Conservation (phyloP, 2,888 invertebrate genomes). For the Clistopyga incitator region DNA sequence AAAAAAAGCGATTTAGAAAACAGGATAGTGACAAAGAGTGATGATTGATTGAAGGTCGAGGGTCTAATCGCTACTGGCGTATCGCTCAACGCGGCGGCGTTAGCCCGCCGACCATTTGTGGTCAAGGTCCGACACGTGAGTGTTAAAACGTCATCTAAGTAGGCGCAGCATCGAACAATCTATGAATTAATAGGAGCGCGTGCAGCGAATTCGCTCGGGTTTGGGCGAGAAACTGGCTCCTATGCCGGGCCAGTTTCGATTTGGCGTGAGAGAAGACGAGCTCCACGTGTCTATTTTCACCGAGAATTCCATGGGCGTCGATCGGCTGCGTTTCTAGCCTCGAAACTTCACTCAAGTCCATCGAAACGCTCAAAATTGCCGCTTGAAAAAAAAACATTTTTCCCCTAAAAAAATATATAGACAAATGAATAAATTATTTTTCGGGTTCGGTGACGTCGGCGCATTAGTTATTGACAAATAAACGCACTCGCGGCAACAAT, state of each 20-base stretch:
- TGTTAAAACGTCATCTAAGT: slow-evolving; percentile 24
- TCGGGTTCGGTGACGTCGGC: no score
- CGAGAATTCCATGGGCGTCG: slow-evolving; percentile 50
- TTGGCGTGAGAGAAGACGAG: background rate
- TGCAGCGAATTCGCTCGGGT: background rate
- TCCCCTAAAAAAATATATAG: background rate
- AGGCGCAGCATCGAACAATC: background rate
- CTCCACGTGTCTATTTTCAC: slow-evolving; percentile 43
- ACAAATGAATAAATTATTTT: no score
- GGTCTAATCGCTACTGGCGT: slow-evolving; percentile 52
- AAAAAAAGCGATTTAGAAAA: slow-evolving; percentile 16
- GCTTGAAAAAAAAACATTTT: background rate
- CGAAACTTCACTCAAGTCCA: background rate
- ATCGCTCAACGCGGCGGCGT: slow-evolving; percentile 15
- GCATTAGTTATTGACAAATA: no score
- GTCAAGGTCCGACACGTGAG: slow-evolving; percentile 64
- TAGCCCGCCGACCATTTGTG: slow-evolving; percentile 57
- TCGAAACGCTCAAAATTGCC: no score
- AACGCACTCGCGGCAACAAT: no score
- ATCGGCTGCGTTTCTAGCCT: slow-evolving; percentile 1
- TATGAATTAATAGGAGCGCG: background rate
- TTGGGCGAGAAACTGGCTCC: background rate
- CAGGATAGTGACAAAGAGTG: slow-evolving; percentile 27
- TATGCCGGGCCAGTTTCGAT: background rate
- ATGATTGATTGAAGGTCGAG: slow-evolving; percentile 62